Evolutionary conservation across 2,113 vertebrate species (phyloP), one percentile per base, ranked within the genome.

Genomic region (Xiphophorus hellerii): DNA sequence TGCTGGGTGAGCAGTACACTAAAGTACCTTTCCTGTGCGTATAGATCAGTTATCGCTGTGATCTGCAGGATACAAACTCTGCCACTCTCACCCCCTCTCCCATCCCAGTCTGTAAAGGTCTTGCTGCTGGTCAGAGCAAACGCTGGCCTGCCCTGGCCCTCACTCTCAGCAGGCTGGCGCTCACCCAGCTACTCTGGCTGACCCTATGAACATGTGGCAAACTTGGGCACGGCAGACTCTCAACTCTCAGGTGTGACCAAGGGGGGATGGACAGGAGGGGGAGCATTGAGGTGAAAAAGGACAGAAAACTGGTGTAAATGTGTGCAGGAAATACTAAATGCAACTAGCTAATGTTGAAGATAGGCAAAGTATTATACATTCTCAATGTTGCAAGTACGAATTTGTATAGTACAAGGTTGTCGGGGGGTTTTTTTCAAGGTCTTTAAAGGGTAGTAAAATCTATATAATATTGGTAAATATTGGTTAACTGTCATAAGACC

Each of bases 111-210:
- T 81, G 80, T 82, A 67, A 31, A 75, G 82, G 95, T 94, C 93
- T 94, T 93, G 88, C 93, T 96, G 94, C 94, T 95, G 95, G 96
- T 94, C 86, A 82, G 73, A 88, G 71, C 82, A 77, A 82, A 87
- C 70, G 68, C 81, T 27, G 71, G 76, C 74, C 68, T 86, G 76
- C 76, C 74, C 80, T 39, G 62, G 84, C 66, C 83, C 84, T 82
- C 80, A 79, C 85, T 82, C 88, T 79, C 87, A 77, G 80, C 71
- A 37, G 84, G 90, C 78, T 92, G 90, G 90, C 88, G 70, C 84
- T 82, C 74, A 84, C 87, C 90, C 89, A 90, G 84, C 83, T 79
- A 92, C 90, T 87, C 90, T 92, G 88, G 90, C 88, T 92, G 88
- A 91, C 88, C 91, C 86, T 84, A 62, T 69, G 58, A 89, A 92